phyloP scores from a whole-genome alignment of 2,113 vertebrate species.

The Pomatorhinus ruficollis region DNA sequence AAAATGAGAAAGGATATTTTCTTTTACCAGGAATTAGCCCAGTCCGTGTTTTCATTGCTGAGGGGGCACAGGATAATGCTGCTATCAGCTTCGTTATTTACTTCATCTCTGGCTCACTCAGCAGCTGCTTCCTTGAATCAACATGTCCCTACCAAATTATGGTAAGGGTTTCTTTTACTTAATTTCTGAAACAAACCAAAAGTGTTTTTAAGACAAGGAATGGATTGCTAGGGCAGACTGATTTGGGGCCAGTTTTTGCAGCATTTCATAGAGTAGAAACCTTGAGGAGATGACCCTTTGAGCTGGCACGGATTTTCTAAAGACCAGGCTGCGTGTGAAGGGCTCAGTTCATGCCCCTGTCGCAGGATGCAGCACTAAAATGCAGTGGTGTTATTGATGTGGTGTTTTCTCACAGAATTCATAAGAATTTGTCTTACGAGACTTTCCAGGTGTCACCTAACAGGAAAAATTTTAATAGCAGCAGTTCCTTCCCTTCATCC shows the following conservation, averaged over 20 bases:
- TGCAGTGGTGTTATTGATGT: rapidly evolving
- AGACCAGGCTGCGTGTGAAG: background rate
- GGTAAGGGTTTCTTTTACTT: background rate
- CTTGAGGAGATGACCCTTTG: background rate
- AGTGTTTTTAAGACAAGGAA: background rate
- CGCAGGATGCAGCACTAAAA: background rate
- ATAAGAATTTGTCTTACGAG: background rate
- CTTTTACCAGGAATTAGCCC: background rate
- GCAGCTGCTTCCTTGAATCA: constrained; percentile 32
- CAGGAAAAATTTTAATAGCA: background rate
- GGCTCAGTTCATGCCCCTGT: background rate
- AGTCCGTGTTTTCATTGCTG: background rate
- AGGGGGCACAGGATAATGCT: background rate
- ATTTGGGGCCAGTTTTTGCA: background rate
- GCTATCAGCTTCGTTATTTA: background rate
- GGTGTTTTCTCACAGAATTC: background rate
- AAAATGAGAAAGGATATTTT: constrained; percentile 29
- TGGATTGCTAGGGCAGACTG: background rate
- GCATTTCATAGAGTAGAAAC: background rate
- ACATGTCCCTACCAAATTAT: background rate
- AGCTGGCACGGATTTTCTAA: background rate
- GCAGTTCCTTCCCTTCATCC: background rate
- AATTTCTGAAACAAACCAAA: background rate
- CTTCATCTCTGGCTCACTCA: background rate
- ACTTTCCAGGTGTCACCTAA: background rate